Conservation (phyloP, 1,140 invertebrate genomes). For the Vanessa tameamea region DNA sequence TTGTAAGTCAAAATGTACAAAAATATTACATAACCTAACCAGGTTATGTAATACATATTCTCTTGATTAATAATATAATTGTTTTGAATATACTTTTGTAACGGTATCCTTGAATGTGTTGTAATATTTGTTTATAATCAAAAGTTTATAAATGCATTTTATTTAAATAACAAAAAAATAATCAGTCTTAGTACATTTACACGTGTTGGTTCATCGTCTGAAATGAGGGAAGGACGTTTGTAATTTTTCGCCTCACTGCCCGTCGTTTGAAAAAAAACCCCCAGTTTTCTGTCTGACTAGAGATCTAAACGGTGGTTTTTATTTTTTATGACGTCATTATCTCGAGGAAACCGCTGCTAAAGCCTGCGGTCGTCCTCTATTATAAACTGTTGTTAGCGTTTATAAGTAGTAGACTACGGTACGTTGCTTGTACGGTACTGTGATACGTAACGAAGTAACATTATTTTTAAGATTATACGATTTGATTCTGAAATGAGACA, state of each 20-base stretch:
- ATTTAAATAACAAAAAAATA: neutral
- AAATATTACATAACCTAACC: too few species aligned
- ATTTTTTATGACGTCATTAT: constrained; percentile 77
- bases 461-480: too few species aligned
- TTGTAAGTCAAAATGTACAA: too few species aligned
- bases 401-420: constrained; percentile 31
- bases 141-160: neutral
- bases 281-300: constrained; percentile 50
- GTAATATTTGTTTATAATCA: too few species aligned
- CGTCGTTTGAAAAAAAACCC: constrained; percentile 21
- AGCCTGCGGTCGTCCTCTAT: constrained; percentile 57
- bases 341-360: constrained; percentile 65
- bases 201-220: neutral
- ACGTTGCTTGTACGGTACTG: neutral
- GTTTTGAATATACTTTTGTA: too few species aligned
- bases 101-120: too few species aligned
- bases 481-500: too few species aligned
- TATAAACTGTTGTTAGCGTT: constrained; percentile 41
- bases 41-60: too few species aligned
- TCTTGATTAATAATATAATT: too few species aligned
- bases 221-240: constrained; percentile 5
- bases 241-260: constrained; percentile 67
- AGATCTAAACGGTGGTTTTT: constrained; percentile 60
- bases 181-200: neutral
- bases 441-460: too few species aligned